Evolutionary conservation across 2,797 vertebrate species (phyloP).

Genomic region (Cuculus canorus): DNA sequence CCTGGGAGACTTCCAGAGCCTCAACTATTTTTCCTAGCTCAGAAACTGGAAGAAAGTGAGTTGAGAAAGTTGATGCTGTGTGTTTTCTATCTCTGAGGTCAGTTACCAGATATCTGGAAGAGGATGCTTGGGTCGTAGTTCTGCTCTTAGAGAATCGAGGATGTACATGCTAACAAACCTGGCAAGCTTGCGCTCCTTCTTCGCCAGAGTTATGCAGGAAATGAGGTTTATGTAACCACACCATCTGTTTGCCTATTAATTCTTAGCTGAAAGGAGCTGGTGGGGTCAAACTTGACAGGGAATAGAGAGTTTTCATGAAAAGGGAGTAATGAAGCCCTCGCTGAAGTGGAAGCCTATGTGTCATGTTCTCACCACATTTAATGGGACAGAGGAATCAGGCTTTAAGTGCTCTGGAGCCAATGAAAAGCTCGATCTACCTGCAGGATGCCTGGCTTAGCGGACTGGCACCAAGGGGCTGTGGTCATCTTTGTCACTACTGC

Average conservation of each 20-base stretch:
- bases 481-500: not conserved
- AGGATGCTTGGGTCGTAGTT: not conserved
- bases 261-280: conserved; percentile 8
- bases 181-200: not conserved
- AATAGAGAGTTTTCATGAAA: not conserved
- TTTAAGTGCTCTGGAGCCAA: not conserved
- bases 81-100: not conserved
- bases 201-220: conserved; percentile 42
- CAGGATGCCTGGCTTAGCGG: not conserved
- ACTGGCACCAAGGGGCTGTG: fast-evolving
- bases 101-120: not conserved
- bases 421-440: not conserved
- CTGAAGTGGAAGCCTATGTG: not conserved
- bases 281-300: not conserved
- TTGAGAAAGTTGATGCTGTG: not conserved
- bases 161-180: not conserved
- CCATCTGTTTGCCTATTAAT: conserved; percentile 54
- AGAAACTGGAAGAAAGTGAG: not conserved
- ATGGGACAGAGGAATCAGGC: not conserved
- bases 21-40: not conserved
- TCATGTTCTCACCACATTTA: fast-evolving
- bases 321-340: fast-evolving
- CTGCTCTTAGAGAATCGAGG: not conserved
- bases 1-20: not conserved
- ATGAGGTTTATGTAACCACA: conserved; percentile 38